Percentiles rank a stretch among this genome's conserved stretches.
Conservation (phyloP, 2,797 vertebrate genomes). For the Sebastes taczanowskii region DNA sequence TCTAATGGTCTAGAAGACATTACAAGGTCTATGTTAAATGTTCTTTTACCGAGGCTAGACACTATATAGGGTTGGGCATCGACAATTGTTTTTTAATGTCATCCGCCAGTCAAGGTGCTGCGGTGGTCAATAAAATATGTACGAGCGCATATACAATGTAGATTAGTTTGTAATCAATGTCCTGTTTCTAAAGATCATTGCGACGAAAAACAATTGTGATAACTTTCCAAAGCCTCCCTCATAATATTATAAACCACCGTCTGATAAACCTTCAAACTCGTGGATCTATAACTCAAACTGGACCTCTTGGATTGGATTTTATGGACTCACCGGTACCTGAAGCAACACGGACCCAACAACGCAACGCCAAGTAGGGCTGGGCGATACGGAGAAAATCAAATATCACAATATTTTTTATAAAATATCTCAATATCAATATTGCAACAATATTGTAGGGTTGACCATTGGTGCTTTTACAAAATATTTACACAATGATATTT, state of each 20-base stretch:
- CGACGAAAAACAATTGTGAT: not conserved
- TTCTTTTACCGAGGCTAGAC: constrained; percentile 8
- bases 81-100: not conserved
- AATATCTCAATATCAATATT: no score
- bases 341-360: not conserved
- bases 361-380: not conserved
- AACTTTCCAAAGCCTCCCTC: not conserved
- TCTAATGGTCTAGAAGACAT: constrained; percentile 30
- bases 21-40: constrained; percentile 23
- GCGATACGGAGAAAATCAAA: no score
- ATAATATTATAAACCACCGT: not conserved
- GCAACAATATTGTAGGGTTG: no score
- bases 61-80: constrained; percentile 56
- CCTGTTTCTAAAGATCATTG: not conserved
- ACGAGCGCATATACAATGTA: not conserved
- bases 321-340: not conserved
- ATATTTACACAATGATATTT: no score
- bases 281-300: not conserved
- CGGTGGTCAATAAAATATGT: not conserved
- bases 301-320: not conserved
- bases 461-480: no score
- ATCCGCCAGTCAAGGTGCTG: not conserved
- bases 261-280: not conserved
- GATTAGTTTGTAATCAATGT: not conserved
- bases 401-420: no score